A percentile compares a stretch with the other conserved stretches of the same genome.
phyloP scores from a whole-genome alignment of 1,140 invertebrate genomes.

The Araneus ventricosus region DNA sequence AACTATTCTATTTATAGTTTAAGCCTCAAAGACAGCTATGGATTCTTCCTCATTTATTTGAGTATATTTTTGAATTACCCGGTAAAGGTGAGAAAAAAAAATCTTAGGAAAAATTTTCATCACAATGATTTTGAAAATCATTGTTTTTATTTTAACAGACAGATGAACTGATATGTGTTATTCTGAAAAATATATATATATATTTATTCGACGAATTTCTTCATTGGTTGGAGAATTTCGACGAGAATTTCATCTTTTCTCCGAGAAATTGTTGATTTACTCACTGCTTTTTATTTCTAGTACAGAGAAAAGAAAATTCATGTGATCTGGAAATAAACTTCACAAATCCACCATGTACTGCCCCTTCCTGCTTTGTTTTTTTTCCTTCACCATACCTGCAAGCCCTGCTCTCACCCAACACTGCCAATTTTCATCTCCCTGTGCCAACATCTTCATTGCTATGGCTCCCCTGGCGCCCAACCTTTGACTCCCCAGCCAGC shows the following conservation, averaged over 20 bases:
- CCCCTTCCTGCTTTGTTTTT: background rate
- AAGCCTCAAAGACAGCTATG: background rate
- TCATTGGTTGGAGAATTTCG: background rate
- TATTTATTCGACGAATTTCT: slow-evolving; percentile 33
- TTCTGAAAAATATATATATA: slow-evolving; percentile 2
- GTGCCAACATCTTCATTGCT: too few relatives aligned
- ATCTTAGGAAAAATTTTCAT: too few relatives aligned
- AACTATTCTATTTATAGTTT: too few relatives aligned
- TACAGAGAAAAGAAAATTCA: slow-evolving; percentile 62
- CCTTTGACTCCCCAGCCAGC: too few relatives aligned
- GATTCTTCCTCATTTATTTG: background rate
- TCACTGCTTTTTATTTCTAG: slow-evolving; percentile 70
- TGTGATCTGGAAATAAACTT: slow-evolving; percentile 72
- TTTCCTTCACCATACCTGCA: background rate
- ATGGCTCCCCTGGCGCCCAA: too few relatives aligned
- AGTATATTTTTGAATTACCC: slow-evolving; percentile 28
- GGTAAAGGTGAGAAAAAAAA: slow-evolving; percentile 43
- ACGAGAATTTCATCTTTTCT: slow-evolving; percentile 35
- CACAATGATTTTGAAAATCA: background rate
- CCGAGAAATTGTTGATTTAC: slow-evolving; percentile 63
- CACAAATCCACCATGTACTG: slow-evolving; percentile 47
- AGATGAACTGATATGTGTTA: too few relatives aligned
- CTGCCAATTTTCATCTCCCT: too few relatives aligned
- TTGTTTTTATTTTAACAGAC: slow-evolving; percentile 30
- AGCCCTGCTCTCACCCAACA: too few relatives aligned